Evolutionary conservation across 2,888 invertebrate genomes (phyloP).

Genomic region (Hetaerina titia): DNA sequence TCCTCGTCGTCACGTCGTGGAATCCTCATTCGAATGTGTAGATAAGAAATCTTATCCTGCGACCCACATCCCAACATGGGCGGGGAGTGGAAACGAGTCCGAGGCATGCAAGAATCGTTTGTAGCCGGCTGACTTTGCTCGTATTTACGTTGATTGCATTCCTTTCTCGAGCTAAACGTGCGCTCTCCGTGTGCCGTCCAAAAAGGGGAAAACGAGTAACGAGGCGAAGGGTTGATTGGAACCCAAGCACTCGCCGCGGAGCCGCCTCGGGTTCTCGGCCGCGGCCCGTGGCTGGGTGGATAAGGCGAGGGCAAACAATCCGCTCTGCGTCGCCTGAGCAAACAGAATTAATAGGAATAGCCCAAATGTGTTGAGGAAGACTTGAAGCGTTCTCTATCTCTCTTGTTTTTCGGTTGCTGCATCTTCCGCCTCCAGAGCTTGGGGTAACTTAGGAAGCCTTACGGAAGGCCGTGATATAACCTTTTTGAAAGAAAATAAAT

Average conservation of each 20-base stretch:
- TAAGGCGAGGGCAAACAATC: conserved; percentile 55
- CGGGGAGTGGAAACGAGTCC: background rate
- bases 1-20: background rate
- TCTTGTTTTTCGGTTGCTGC: background rate
- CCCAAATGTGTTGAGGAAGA: conserved; percentile 63
- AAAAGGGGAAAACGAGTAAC: background rate
- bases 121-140: background rate
- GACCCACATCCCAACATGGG: conserved; percentile 1
- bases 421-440: background rate
- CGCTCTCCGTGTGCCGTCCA: background rate
- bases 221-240: background rate
- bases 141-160: conserved; percentile 3
- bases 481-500: background rate
- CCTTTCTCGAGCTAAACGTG: background rate
- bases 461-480: background rate
- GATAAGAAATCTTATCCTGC: conserved; percentile 14
- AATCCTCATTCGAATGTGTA: background rate
- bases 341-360: conserved; percentile 57
- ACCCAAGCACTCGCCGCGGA: background rate
- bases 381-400: background rate
- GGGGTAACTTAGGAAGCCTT: background rate
- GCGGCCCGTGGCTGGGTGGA: background rate
- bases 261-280: background rate
- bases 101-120: background rate
- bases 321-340: background rate